Conservation (phyloP, 2,797 vertebrate species). For the Eidolon dupreanum region DNA sequence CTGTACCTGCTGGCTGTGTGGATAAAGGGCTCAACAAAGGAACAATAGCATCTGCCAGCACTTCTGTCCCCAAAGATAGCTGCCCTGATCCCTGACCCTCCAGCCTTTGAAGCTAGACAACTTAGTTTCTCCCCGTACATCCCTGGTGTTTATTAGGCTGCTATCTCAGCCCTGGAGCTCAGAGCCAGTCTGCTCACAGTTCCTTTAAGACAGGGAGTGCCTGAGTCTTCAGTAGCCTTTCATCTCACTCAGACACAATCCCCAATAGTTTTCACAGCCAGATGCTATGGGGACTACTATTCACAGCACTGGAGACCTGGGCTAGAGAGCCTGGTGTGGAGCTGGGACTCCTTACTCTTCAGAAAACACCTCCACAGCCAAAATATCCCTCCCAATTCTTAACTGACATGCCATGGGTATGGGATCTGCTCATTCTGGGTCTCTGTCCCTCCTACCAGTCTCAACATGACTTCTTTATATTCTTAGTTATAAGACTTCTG, state of each 20-base stretch:
- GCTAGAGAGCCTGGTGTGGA: background rate
- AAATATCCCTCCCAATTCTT: background rate
- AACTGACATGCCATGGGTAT: background rate
- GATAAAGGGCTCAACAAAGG: background rate
- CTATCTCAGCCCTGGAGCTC: background rate
- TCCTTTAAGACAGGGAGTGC: background rate
- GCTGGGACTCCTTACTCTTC: background rate
- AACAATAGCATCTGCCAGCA: background rate
- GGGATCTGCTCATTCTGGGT: background rate
- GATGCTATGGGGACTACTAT: background rate
- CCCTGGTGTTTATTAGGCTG: background rate
- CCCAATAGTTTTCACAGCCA: background rate
- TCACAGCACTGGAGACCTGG: background rate
- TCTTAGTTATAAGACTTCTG: background rate
- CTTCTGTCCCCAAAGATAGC: background rate
- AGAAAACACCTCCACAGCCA: background rate
- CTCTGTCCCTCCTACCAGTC: background rate
- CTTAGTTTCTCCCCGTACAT: background rate
- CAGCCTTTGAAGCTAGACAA: background rate
- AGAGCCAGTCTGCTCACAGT: background rate
- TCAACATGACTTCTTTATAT: background rate
- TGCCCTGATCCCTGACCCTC: background rate
- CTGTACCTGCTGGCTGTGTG: background rate
- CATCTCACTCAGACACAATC: background rate
- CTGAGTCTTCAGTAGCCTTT: background rate